A percentile compares a stretch with the other conserved stretches of the same genome.
Conservation (phyloP, 30 jellyfish, hydroid and myxozoan species). For the Nemopilema nomurai region DNA sequence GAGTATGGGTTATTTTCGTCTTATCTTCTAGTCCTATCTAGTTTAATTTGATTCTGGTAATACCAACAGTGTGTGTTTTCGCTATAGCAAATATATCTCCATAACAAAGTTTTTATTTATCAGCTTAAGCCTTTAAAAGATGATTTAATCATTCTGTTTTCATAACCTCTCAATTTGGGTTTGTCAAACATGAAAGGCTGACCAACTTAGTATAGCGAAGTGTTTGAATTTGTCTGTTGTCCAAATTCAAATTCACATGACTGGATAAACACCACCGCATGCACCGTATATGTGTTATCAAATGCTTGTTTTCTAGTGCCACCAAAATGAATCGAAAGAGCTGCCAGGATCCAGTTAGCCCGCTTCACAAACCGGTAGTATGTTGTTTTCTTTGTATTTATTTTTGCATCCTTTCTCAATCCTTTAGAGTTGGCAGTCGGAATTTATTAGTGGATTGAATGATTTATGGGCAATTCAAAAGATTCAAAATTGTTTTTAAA, state of each 20-base stretch:
- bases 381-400: neutral
- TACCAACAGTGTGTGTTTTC: neutral
- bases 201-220: neutral
- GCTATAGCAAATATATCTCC: too few relatives aligned
- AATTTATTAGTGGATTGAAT: neutral
- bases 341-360: constrained; percentile 32
- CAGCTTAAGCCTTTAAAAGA: neutral
- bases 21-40: neutral
- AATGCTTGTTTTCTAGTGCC: constrained; percentile 20
- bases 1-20: neutral
- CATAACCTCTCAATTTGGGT: neutral
- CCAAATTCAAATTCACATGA: neutral
- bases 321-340: constrained; percentile 40
- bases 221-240: neutral
- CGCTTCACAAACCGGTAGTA: constrained; percentile 17
- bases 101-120: neutral
- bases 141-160: neutral
- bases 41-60: neutral
- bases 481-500: neutral
- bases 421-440: neutral
- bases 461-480: too few relatives aligned
- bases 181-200: neutral
- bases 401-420: neutral
- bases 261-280: neutral
- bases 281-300: neutral